phyloP scores from a whole-genome alignment of 1,140 invertebrate species.

The Heliconius congener region DNA sequence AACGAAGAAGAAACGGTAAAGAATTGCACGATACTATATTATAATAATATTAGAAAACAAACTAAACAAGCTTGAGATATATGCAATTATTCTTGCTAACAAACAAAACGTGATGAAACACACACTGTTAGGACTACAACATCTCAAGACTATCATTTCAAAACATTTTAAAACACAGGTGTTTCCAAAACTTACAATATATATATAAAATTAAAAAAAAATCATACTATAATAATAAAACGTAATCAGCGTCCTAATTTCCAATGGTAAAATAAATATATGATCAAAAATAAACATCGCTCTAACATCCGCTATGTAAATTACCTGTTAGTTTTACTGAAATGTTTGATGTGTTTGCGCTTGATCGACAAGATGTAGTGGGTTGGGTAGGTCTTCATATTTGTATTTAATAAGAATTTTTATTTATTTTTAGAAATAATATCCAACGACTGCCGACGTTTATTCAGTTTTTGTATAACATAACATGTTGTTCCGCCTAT shows the following conservation, averaged over 20 bases:
- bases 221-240: constrained; percentile 63
- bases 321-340: constrained; percentile 77
- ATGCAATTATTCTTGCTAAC: not conserved
- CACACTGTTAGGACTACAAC: not conserved
- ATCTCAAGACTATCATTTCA: constrained; percentile 32
- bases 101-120: not conserved
- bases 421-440: not conserved
- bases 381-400: constrained; percentile 41
- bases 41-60: not conserved
- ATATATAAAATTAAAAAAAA: constrained; percentile 38
- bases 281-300: constrained; percentile 70
- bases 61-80: not conserved
- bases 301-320: constrained; percentile 56
- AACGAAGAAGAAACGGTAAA: too few relatives aligned
- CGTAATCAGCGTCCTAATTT: constrained; percentile 62
- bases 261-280: constrained; percentile 69
- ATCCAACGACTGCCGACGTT: too few relatives aligned
- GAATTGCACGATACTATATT: too few relatives aligned
- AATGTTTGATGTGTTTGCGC: constrained; percentile 73
- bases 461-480: not conserved
- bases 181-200: constrained; percentile 21
- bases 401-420: constrained; percentile 18
- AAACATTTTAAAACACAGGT: constrained; percentile 50
- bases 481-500: too few relatives aligned
- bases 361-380: constrained; percentile 58